phyloP scores from a whole-genome alignment of 2,888 invertebrate species.

The Drosophila kambysellisi region DNA sequence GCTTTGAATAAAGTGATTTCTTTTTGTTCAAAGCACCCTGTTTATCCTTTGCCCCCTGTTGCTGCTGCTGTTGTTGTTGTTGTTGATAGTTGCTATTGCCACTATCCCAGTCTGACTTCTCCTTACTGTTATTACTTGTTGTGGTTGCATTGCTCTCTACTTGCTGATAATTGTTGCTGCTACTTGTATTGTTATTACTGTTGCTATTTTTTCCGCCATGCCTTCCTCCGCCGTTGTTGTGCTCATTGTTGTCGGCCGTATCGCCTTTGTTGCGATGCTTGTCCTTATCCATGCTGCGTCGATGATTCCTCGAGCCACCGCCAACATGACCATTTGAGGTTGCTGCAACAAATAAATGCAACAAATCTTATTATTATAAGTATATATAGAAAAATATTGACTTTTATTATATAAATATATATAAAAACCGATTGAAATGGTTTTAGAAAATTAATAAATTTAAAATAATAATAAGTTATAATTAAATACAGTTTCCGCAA shows the following conservation, averaged over 20 bases:
- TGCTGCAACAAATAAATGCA: constrained; percentile 50
- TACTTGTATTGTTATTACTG: constrained; percentile 53
- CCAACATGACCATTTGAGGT: constrained; percentile 79
- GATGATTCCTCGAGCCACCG: constrained; percentile 78
- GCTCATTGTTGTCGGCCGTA: constrained; percentile 63
- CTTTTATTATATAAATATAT: constrained; percentile 20
- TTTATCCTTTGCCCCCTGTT: constrained; percentile 78
- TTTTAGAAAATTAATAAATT: neutral
- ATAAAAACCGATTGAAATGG: neutral
- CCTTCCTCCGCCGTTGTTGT: constrained; percentile 49
- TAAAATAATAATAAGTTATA: neutral
- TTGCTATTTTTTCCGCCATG: constrained; percentile 64
- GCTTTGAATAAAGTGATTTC: constrained; percentile 20
- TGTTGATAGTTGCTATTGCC: constrained; percentile 72
- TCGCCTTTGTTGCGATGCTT: constrained; percentile 73
- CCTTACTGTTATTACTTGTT: constrained; percentile 76
- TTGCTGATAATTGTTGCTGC: constrained; percentile 72
- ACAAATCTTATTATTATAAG: constrained; percentile 3
- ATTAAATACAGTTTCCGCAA: neutral
- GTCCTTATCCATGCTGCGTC: constrained; percentile 84
- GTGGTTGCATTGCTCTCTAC: constrained; percentile 60
- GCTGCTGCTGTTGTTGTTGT: constrained; percentile 62
- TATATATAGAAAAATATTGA: constrained; percentile 16
- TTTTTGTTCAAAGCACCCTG: constrained; percentile 56
- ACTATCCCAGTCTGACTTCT: constrained; percentile 80